phyloP scores from a whole-genome alignment of 2,797 vertebrate genomes.

The Hemitrygon akajei region DNA sequence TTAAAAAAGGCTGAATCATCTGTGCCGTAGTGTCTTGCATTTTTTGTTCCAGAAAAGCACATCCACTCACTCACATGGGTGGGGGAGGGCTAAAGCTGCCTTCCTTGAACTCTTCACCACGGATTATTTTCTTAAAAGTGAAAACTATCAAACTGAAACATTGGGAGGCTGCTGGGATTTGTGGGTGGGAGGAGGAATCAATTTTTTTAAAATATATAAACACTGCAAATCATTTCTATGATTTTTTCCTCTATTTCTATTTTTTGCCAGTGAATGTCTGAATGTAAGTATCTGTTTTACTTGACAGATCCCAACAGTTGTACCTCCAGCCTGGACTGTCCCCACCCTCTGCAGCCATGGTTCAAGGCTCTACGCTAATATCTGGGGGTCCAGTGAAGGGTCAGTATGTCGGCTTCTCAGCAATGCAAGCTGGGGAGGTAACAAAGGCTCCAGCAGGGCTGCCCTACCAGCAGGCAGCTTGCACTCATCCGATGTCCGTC shows the following conservation, averaged over 20 bases:
- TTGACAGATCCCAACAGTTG: constrained; percentile 53
- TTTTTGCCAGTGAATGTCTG: not conserved
- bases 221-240: not conserved
- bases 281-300: not conserved
- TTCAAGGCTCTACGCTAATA: constrained; percentile 48
- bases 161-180: not conserved
- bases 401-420: constrained; percentile 56
- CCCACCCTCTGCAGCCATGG: constrained; percentile 32
- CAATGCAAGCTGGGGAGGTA: constrained; percentile 53
- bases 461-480: constrained; percentile 46
- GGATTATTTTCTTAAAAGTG: not conserved
- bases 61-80: not conserved
- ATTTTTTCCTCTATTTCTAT: not conserved
- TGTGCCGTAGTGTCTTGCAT: not conserved
- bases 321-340: constrained; percentile 53
- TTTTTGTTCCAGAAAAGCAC: not conserved
- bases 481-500: not conserved
- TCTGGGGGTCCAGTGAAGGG: constrained; percentile 57
- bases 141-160: not conserved
- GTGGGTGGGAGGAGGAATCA: not conserved
- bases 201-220: not conserved
- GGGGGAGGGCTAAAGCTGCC: not conserved
- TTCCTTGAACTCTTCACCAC: not conserved
- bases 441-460: constrained; percentile 53
- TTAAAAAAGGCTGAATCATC: not conserved